Evolutionary conservation across 2,113 vertebrate genomes (phyloP).

Genomic region (Bettongia penicillata): DNA sequence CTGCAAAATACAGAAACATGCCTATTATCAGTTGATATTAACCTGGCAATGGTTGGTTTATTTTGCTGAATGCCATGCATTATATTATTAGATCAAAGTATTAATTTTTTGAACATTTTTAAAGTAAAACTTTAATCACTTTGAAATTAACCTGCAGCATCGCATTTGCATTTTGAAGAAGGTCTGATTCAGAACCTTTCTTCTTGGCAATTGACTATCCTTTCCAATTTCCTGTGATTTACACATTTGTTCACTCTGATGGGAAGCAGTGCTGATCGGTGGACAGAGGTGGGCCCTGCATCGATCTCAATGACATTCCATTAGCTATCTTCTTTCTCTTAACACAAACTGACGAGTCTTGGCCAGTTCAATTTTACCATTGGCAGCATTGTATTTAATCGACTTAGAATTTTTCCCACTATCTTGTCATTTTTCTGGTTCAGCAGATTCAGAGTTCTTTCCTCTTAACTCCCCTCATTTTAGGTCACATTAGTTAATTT

Average conservation of each 20-base stretch:
- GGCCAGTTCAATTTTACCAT: slow-evolving; percentile 55
- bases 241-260: slow-evolving; percentile 44
- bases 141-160: neutral
- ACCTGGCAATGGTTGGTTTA: neutral
- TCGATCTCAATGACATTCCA: slow-evolving; percentile 45
- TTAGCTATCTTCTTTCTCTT: slow-evolving; percentile 54
- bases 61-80: neutral
- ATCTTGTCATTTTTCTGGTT: slow-evolving; percentile 28
- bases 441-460: neutral
- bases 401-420: slow-evolving; percentile 37
- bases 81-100: neutral
- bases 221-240: slow-evolving; percentile 48
- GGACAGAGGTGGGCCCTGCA: slow-evolving; percentile 7
- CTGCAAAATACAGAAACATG: neutral
- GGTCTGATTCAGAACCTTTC: neutral
- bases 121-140: neutral
- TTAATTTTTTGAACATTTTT: neutral
- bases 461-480: slow-evolving; percentile 24
- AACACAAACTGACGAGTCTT: slow-evolving; percentile 55
- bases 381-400: slow-evolving; percentile 41
- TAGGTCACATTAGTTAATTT: slow-evolving; percentile 24
- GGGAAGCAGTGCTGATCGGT: neutral
- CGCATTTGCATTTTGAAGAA: neutral
- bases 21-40: neutral
- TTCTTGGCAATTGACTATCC: slow-evolving; percentile 32